Percentiles rank a stretch among this genome's conserved stretches.
phyloP scores from a whole-genome alignment of 35 echinoderm and acorn worm species.

The Ptychodera flava region DNA sequence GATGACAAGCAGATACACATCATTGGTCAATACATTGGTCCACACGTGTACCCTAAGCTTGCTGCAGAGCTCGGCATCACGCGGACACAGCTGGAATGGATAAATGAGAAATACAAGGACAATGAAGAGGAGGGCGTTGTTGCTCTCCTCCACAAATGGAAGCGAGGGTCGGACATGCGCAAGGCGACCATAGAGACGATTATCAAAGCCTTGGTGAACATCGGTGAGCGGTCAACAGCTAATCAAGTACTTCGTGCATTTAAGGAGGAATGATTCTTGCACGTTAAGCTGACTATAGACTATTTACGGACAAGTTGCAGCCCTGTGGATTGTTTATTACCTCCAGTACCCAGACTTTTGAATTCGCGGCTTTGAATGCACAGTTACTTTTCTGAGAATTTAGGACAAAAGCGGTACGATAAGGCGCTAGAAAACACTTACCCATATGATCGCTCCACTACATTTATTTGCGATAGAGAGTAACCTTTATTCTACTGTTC shows the following conservation, averaged over 20 bases:
- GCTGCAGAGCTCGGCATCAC: neutral
- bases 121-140: neutral
- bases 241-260: neutral
- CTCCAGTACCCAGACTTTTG: too few species aligned
- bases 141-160: neutral
- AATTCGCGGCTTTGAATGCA: too few species aligned
- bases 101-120: neutral
- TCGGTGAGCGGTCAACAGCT: neutral
- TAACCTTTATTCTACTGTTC: too few species aligned
- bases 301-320: too few species aligned
- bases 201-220: neutral
- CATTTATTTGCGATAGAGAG: too few species aligned
- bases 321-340: too few species aligned
- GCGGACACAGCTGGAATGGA: neutral
- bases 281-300: too few species aligned
- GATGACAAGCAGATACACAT: neutral
- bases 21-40: neutral
- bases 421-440: too few species aligned
- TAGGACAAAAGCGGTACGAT: too few species aligned
- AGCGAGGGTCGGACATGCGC: neutral
- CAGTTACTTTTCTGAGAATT: too few species aligned
- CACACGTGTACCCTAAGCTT: neutral
- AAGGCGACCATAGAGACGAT: neutral
- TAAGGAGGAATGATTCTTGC: too few species aligned
- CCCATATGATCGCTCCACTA: too few species aligned